Evolutionary conservation across 1,140 invertebrate genomes (phyloP).

Genomic region (Yoshiicerus persimilis): DNA sequence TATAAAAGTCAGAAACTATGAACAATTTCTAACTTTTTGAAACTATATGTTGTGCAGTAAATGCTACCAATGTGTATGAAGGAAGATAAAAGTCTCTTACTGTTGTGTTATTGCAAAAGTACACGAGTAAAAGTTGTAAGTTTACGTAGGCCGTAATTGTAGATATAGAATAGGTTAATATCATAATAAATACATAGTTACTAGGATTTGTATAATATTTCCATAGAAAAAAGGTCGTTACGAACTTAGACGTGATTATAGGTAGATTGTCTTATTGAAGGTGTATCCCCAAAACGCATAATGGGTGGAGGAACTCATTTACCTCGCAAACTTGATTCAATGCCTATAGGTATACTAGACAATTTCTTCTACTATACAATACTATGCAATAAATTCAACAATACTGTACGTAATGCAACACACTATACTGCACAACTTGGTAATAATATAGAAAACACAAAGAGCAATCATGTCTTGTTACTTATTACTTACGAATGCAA

Average conservation of each 20-base stretch:
- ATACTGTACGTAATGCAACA: background rate
- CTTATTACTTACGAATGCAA: background rate
- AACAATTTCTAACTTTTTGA: too few species aligned
- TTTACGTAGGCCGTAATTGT: background rate
- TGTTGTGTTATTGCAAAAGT: background rate
- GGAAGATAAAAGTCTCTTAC: background rate
- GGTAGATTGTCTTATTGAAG: slow-evolving; percentile 24
- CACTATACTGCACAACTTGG: background rate
- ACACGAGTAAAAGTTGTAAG: background rate
- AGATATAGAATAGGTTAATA: slow-evolving; percentile 5
- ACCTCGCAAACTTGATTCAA: slow-evolving; percentile 44
- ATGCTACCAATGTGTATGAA: background rate
- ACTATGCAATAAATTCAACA: background rate
- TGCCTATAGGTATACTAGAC: slow-evolving; percentile 28
- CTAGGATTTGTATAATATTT: background rate
- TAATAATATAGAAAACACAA: too few species aligned
- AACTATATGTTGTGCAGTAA: too few species aligned
- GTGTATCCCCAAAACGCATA: slow-evolving; percentile 34
- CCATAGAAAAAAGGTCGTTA: background rate
- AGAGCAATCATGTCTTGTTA: background rate
- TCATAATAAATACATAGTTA: background rate
- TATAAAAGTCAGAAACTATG: too few species aligned
- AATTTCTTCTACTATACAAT: background rate
- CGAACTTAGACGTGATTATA: slow-evolving; percentile 2
- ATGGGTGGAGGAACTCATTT: slow-evolving; percentile 44